Base-by-base conservation (phyloP, 2,113 vertebrate species). In the Sula dactylatra region DNA sequence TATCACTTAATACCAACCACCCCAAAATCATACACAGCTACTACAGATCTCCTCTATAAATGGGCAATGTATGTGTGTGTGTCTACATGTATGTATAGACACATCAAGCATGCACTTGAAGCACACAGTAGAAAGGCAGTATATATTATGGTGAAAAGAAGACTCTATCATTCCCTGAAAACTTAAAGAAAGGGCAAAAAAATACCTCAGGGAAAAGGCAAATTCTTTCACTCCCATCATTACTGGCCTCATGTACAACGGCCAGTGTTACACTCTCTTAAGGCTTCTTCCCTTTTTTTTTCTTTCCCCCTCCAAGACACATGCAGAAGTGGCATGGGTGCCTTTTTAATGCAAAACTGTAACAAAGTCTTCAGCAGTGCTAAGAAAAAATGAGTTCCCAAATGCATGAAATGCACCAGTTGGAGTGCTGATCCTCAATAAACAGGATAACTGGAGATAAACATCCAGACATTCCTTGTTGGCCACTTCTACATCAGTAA, bases 1-100 rank as follows among this genome's bases (percentile, higher is more conserved):
- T 89, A 82, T 59, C 92, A 62, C 85, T 97, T 90, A 94, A 71
- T 92, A 54, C 40, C 58, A 89, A 62, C 70, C 87, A 52, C 76
- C 36, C 79, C 72, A 61, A 69, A 67, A 66, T 17, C 40, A 14
- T 10, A 13, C 44, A 29, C 8, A 71, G 87, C 78, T 27, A 81
- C 59, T 61, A 29, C 59, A 86, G 74, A 65, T 17, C 77, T 70
- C 47, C 78, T 58, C 79, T n/a, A 26, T 1, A 24, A 26, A 61
- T 2, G 20, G 27, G 15, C 36, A 15, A 31, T 7, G 20, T 27
- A 26, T 18, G 22, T 19, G n/a, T 58, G n/a, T 56, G 59, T 19
- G 38, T 19, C 54, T 49, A 4, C 20, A 20, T 21, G 9, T 5
- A 16, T 5, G 24, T 10, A 21, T 7, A 55, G 11, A n/a, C n/a